These are phyloP conservation scores for Didymodactylos carnosus DNA, from an alignment of 2,888 invertebrate genomes.

Conservation along the genomic window DNA sequence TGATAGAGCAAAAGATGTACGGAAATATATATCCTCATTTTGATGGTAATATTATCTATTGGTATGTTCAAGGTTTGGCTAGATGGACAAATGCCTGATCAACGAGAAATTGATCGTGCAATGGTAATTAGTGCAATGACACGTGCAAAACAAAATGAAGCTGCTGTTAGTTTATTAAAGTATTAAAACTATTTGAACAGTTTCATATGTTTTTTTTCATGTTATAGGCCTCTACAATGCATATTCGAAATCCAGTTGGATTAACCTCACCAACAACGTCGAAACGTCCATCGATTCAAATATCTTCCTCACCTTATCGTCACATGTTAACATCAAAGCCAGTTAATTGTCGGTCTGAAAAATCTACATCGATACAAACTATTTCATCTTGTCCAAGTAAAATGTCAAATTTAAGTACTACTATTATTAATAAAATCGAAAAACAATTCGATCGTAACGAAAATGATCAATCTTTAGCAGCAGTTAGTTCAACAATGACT, in stretches of 20 bases:
- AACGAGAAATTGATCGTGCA: background rate
- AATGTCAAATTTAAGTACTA: too few species aligned
- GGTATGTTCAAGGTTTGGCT: background rate
- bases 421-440: too few species aligned
- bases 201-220: too few species aligned
- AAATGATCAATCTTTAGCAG: too few species aligned
- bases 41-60: background rate
- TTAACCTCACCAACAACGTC: background rate
- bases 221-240: background rate
- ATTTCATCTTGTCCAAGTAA: background rate
- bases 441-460: too few species aligned
- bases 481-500: too few species aligned
- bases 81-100: constrained; percentile 1
- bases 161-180: too few species aligned
- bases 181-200: too few species aligned
- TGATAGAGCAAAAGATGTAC: background rate
- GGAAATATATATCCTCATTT: background rate
- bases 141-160: background rate
- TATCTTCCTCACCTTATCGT: background rate
- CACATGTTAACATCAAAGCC: background rate
- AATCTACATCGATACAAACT: too few species aligned
- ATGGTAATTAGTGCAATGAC: background rate
- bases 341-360: too few species aligned
- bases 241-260: background rate
- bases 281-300: background rate